A percentile compares a stretch with the other conserved stretches of the same genome.
These are phyloP conservation scores for Balaenoptera acutorostrata DNA, from an alignment of 2,113 vertebrate species.

Conservation along the genomic window DNA sequence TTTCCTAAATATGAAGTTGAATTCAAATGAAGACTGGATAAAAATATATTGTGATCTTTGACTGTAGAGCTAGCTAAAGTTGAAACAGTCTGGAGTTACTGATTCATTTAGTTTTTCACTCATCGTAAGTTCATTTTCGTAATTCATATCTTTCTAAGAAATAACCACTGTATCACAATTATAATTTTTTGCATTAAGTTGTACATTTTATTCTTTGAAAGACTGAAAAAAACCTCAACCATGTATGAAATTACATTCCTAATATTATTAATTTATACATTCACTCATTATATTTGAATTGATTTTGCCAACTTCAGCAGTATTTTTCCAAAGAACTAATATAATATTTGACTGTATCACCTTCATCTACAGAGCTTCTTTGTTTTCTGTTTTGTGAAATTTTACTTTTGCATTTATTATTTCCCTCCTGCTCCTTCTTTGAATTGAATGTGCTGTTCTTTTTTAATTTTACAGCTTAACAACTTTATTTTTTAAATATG, in stretches of 20 bases:
- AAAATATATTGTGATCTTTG: neutral
- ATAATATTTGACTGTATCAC: neutral
- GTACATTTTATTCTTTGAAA: neutral
- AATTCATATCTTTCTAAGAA: neutral
- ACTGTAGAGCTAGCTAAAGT: neutral
- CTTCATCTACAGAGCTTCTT: neutral
- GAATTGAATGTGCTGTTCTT: neutral
- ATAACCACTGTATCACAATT: neutral
- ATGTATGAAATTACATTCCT: neutral
- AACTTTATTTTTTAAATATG: neutral
- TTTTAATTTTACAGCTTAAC: neutral
- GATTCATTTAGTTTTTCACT: neutral
- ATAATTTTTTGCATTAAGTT: neutral
- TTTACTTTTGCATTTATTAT: neutral
- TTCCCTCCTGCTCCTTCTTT: neutral
- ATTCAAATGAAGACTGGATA: neutral
- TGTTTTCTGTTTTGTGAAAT: neutral
- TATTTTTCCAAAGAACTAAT: neutral
- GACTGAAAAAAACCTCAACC: neutral
- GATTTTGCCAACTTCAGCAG: neutral
- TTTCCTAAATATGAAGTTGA: neutral
- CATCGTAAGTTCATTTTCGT: neutral
- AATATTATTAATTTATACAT: neutral
- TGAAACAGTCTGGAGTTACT: neutral
- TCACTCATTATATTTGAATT: neutral